Base-by-base conservation (phyloP, 1,140 invertebrate species). In the Musca domestica region DNA sequence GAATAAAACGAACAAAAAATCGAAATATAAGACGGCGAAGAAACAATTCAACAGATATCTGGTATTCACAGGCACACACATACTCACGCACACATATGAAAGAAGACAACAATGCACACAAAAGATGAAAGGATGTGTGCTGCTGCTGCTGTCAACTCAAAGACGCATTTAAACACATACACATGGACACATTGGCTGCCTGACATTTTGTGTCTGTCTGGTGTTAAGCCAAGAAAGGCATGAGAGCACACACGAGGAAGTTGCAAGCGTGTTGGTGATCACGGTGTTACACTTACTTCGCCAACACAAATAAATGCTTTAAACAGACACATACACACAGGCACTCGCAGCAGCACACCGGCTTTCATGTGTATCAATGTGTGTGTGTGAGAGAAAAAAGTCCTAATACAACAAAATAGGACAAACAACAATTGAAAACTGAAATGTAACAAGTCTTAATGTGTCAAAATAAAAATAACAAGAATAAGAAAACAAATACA, bases 371-470 rank as follows among this genome's bases (percentile, higher is more conserved):
- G 46, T n/a, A n/a, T n/a, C 0, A 49, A 3, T 5, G 12, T 51
- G 19, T n/a, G n/a, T 25, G 49, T 9, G 41, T 66, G 49, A 20
- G n/a, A n/a, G 22, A 17, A 30, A 58, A n/a, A 6, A 61, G 17
- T 34, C 19, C 56, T 34, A 61, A 27, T 20, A 61, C 56, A 41
- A 61, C 25, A 41, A 61, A 41, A 54, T 3, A 54, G 51, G 6
- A 25, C 10, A 22, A 51, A 51, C 6, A 22, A 10, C 48, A 51
- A 51, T 19, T 22, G 48, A 54, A 23, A 61, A 41, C 17, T 22
- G 48, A 54, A 23, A 61, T 20, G 56, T 61, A 61, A 61, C 27
- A 61, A 61, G 56, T 61, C 56, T 61, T 61, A 61, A 61, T 34
- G 56, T 61, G 56, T 61, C 56, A 61, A 61, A 61, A 61, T 12